Evolutionary conservation across 2,888 invertebrate genomes (phyloP), one percentile per base, ranked within the genome.

Genomic region (Carabus problematicus): DNA sequence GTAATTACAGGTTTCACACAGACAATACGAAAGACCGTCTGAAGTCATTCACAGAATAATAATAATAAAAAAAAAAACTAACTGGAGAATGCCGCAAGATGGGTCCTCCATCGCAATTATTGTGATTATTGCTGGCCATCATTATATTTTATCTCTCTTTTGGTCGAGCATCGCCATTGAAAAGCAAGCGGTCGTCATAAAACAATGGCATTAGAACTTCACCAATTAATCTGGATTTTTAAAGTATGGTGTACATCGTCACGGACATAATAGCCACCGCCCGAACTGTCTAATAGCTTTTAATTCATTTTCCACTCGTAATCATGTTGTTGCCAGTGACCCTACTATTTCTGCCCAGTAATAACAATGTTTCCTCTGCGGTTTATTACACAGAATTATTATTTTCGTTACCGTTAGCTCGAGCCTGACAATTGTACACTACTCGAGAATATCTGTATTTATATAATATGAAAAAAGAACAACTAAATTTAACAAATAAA

Each of bases 31-130:
- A 73, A 49, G 63, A 67, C 69, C 73, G 70, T 62, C 64, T 41
- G 73, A 72, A 75, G 73, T 74, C 77, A 77, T 78, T 77, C 76
- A 75, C 72, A 76, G 75, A 75, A 75, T 75, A 66, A n/a, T n/a
- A n/a, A n/a, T n/a, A n/a, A n/a, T n/a, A n/a, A n/a, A n/a, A n/a
- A n/a, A 66, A 66, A 61, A 59, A 60, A 68, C 49, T 49, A 47
- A 19, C n/a, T 11, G n/a, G 71, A 64, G 70, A 70, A 70, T 62
- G 68, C 71, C 58, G 61, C 69, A 72, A 71, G 63, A 74, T 70
- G 63, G 69, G 66, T 64, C 67, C 40, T 54, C 43, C 59, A 60
- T 54, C 58, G 64, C 59, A 70, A 70, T 70, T 70, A 70, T 70
- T 70, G 45, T 70, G 64, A 59, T 70, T 70, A 64, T 64, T 70